phyloP scores from a whole-genome alignment of 2,113 vertebrate genomes.

The Menidia beryllina region DNA sequence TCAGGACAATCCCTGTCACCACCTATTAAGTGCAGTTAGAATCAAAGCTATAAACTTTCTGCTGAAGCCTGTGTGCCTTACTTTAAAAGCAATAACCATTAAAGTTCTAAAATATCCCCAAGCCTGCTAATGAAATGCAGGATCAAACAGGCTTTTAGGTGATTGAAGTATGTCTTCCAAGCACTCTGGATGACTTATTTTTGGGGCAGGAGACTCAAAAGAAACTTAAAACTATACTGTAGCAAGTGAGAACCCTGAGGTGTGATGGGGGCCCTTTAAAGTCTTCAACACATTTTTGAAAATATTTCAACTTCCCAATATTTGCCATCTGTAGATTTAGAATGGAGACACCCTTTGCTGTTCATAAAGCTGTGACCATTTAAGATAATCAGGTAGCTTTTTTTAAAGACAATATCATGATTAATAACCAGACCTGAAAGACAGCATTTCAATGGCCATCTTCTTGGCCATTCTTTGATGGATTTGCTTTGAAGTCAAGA shows the following conservation, averaged over 20 bases:
- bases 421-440: background rate
- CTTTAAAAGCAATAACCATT: constrained; percentile 45
- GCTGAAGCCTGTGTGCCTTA: background rate
- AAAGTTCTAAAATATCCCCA: constrained; percentile 40
- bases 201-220: constrained; percentile 4
- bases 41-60: constrained; percentile 35
- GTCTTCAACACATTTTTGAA: background rate
- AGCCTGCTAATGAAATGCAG: constrained; percentile 23
- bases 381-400: background rate
- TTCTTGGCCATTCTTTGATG: too few species aligned
- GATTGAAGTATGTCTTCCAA: constrained; percentile 21
- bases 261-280: background rate
- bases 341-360: too few species aligned
- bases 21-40: constrained; percentile 28
- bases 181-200: constrained; percentile 13
- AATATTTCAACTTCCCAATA: too few species aligned
- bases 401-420: background rate
- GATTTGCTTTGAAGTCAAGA: too few species aligned
- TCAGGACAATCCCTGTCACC: constrained; percentile 28
- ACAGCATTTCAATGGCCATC: too few species aligned
- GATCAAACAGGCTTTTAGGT: constrained; percentile 30
- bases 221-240: background rate
- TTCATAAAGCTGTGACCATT: background rate
- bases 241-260: background rate
- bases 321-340: too few species aligned